Evolutionary conservation across 2,888 invertebrate genomes (phyloP).

Genomic region (Conops quadrifasciatus): DNA sequence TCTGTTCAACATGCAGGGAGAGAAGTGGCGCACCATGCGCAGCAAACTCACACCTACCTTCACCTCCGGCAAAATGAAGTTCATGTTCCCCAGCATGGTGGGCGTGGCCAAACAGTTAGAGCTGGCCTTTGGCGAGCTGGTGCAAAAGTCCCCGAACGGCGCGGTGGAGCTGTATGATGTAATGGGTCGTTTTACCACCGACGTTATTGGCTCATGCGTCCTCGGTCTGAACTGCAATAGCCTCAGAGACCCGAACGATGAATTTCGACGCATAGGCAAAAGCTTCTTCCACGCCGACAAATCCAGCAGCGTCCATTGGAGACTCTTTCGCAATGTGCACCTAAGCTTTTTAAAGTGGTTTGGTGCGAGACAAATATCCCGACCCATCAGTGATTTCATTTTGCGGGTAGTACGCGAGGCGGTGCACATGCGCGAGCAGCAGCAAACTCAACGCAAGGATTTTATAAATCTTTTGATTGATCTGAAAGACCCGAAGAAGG

Average conservation of each 20-base stretch:
- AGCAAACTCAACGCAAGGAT: conserved; percentile 52
- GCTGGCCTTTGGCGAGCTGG: conserved; percentile 36
- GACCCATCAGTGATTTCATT: conserved; percentile 43
- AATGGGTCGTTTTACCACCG: conserved; percentile 65
- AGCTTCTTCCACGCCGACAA: conserved; percentile 41
- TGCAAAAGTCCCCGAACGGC: conserved; percentile 25
- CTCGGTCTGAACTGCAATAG: conserved; percentile 66
- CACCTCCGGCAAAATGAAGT: conserved; percentile 67
- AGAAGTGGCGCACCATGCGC: conserved; percentile 65
- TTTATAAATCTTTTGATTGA: conserved; percentile 54
- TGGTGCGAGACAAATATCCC: conserved; percentile 14
- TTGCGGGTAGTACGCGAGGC: conserved; percentile 49
- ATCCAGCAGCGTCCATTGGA: conserved; percentile 44
- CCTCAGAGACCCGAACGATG: conserved; percentile 59
- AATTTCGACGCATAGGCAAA: conserved; percentile 55
- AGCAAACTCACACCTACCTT: conserved; percentile 66
- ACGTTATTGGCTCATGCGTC: conserved; percentile 66
- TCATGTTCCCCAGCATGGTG: conserved; percentile 63
- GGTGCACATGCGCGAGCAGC: conserved; percentile 45
- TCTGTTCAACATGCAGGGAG: conserved; percentile 58
- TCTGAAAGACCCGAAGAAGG: conserved; percentile 46
- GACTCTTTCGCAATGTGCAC: conserved; percentile 46
- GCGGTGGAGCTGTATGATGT: conserved; percentile 63
- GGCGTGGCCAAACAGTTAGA: conserved; percentile 52
- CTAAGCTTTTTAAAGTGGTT: conserved; percentile 31